Evolutionary conservation across 2,888 invertebrate genomes (phyloP).

Genomic region (Monochamus alternatus): DNA sequence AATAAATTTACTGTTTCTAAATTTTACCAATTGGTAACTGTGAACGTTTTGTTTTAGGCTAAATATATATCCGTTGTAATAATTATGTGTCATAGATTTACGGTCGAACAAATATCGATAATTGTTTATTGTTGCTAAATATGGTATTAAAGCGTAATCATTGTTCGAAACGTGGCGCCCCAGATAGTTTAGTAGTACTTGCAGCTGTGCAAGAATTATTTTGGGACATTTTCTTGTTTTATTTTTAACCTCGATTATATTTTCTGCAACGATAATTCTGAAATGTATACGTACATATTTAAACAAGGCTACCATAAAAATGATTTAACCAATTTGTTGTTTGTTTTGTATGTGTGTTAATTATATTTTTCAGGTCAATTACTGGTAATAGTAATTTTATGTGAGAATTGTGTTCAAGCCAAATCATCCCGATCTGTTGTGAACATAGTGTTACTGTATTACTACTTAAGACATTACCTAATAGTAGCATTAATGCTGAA

Average conservation of each 20-base stretch:
- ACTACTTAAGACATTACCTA: conserved; percentile 33
- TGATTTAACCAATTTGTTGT: neutral
- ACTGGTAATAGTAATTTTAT: neutral
- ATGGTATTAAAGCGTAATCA: neutral
- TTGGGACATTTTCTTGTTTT: neutral
- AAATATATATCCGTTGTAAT: neutral
- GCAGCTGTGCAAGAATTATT: conserved; percentile 5
- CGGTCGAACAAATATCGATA: neutral
- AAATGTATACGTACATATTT: too few relatives aligned
- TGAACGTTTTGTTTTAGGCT: neutral
- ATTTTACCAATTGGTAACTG: neutral
- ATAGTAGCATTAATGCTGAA: conserved; percentile 29
- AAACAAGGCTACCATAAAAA: neutral
- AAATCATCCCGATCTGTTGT: conserved; percentile 26
- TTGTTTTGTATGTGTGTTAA: conserved; percentile 9
- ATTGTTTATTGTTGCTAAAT: neutral
- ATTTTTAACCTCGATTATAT: too few relatives aligned
- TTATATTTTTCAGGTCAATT: conserved; percentile 11
- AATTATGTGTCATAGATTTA: neutral
- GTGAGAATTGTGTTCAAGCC: conserved; percentile 36
- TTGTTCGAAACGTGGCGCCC: neutral
- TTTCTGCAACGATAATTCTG: too few relatives aligned
- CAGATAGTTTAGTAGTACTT: neutral
- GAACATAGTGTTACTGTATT: conserved; percentile 19
- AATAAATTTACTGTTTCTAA: conserved; percentile 12